Percentiles rank a stretch among this genome's conserved stretches.
These are phyloP conservation scores for Charina bottae DNA, from an alignment of 2,113 vertebrate species.

Conservation along the genomic window DNA sequence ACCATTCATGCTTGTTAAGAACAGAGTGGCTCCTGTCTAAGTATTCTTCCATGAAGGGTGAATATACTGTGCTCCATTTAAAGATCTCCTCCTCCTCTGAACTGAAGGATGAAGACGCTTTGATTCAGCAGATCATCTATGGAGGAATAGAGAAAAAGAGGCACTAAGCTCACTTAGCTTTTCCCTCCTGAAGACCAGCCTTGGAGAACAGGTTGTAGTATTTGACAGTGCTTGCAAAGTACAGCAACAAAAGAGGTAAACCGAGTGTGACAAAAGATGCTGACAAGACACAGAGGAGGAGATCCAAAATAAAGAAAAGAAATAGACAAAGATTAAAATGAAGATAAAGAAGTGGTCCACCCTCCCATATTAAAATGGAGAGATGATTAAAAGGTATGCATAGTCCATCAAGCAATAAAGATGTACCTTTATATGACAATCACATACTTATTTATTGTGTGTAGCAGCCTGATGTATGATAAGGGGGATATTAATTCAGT, in stretches of 20 bases:
- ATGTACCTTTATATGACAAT: neutral
- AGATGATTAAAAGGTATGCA: neutral
- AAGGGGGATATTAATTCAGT: neutral
- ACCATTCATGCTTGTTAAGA: neutral
- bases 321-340: neutral
- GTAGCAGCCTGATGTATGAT: neutral
- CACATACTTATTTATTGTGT: neutral
- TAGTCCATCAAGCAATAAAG: neutral
- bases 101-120: neutral
- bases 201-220: neutral
- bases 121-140: neutral
- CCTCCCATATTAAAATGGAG: neutral
- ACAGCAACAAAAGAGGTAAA: neutral
- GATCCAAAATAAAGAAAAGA: neutral
- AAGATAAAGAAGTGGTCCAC: neutral
- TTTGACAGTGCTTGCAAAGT: neutral
- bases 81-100: neutral
- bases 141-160: neutral
- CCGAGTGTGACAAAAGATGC: neutral
- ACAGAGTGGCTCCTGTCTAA: neutral
- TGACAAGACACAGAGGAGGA: neutral
- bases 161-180: neutral
- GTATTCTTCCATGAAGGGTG: neutral
- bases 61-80: neutral
- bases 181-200: neutral